Percentiles rank a stretch among this genome's conserved stretches.
Conservation (phyloP, 2,113 vertebrate species). For the Heloderma charlesbogerti region DNA sequence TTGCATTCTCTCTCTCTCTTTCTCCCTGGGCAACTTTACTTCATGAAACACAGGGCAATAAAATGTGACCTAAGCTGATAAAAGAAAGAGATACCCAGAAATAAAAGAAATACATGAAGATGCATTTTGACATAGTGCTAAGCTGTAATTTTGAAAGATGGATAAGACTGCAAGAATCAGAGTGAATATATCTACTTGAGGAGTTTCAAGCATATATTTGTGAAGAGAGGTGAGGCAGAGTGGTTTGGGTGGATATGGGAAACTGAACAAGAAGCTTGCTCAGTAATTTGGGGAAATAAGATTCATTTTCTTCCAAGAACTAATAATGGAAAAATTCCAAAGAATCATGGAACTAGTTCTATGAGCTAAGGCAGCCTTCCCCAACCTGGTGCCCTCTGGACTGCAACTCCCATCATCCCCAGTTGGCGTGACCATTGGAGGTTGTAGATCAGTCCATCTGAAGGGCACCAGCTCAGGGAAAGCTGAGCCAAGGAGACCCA, state of each 20-base stretch:
- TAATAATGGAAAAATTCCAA: neutral
- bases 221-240: neutral
- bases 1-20: neutral
- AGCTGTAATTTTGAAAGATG: constrained; percentile 41
- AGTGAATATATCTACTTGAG: constrained; percentile 55
- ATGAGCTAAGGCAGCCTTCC: neutral
- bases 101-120: constrained; percentile 36
- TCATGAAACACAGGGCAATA: constrained; percentile 19
- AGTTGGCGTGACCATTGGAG: too few species aligned
- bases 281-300: neutral
- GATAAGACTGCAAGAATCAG: constrained; percentile 22
- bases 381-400: too few species aligned
- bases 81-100: neutral
- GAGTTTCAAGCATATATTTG: constrained; percentile 30
- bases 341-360: neutral
- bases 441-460: too few species aligned
- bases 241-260: neutral
- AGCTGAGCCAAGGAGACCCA: neutral
- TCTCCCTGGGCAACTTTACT: neutral
- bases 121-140: constrained; percentile 5
- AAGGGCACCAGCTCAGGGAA: too few species aligned
- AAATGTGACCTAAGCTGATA: neutral
- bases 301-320: neutral
- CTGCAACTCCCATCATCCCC: too few species aligned
- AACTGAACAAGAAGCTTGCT: neutral